phyloP scores from a whole-genome alignment of 2,113 vertebrate genomes.

The Chrysochloris asiatica region DNA sequence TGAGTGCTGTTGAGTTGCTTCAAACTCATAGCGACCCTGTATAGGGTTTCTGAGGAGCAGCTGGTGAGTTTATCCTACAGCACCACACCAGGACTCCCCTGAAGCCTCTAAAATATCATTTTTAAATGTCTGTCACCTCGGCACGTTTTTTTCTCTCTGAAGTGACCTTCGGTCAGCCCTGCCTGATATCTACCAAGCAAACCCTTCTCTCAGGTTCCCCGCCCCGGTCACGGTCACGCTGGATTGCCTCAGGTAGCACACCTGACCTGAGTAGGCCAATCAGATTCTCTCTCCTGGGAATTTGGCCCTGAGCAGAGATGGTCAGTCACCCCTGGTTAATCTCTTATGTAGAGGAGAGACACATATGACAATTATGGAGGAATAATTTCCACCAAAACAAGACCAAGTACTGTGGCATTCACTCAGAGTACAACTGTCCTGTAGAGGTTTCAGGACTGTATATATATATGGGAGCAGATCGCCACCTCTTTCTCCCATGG shows the following conservation, averaged over 20 bases:
- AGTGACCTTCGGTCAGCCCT: too few relatives aligned
- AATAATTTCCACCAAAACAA: not conserved
- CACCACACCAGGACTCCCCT: too few relatives aligned
- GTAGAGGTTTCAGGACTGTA: too few relatives aligned
- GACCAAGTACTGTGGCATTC: too few relatives aligned
- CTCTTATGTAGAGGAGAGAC: not conserved
- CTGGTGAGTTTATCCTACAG: too few relatives aligned
- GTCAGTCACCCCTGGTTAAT: not conserved
- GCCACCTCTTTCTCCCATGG: too few relatives aligned
- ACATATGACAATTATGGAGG: not conserved
- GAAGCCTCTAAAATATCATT: not conserved
- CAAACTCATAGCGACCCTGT: too few relatives aligned
- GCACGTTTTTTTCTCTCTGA: not conserved
- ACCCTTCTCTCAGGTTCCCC: not conserved
- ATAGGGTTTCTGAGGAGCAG: too few relatives aligned
- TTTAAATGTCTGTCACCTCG: not conserved
- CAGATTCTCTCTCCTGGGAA: not conserved
- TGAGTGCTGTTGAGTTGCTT: too few relatives aligned
- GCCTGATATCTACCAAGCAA: not conserved
- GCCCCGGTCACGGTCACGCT: not conserved
- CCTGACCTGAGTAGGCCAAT: not conserved
- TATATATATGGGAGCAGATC: too few relatives aligned
- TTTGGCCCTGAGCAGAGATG: not conserved
- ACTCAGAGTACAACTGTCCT: too few relatives aligned
- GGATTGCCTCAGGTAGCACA: not conserved